phyloP scores from a whole-genome alignment of 2,888 invertebrate species.

The Dicyrtomina minuta region DNA sequence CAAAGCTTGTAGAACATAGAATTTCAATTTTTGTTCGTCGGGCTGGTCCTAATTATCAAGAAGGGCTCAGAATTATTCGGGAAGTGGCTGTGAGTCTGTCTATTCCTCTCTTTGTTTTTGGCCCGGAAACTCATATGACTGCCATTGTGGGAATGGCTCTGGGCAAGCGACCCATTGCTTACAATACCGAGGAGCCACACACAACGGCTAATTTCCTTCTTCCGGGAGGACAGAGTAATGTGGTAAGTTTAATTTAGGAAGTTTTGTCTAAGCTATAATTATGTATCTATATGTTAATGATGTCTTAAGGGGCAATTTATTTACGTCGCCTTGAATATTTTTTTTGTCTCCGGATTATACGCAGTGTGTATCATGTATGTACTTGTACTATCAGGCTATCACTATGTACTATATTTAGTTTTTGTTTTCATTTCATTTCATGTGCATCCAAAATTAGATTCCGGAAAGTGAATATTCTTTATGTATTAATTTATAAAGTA shows the following conservation, averaged over 20 bases:
- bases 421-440: not conserved
- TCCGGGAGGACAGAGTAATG: constrained; percentile 69
- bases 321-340: not conserved
- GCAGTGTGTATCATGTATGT: too few species aligned
- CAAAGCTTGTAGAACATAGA: constrained; percentile 83
- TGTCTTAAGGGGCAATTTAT: too few species aligned
- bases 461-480: too few species aligned
- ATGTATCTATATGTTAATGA: too few species aligned
- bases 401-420: too few species aligned
- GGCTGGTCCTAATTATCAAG: constrained; percentile 99
- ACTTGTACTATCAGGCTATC: too few species aligned
- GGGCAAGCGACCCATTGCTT: constrained; percentile 82
- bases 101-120: constrained; percentile 90
- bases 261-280: not conserved
- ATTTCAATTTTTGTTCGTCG: constrained; percentile 93
- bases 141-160: constrained; percentile 98
- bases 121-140: constrained; percentile 99
- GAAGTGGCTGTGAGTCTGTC: constrained; percentile 79
- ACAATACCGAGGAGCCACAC: constrained; percentile 65
- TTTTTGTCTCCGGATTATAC: not conserved
- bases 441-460: not conserved
- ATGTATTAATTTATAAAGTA: too few species aligned
- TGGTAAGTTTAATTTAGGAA: constrained; percentile 51
- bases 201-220: constrained; percentile 88
- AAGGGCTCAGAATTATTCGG: constrained; percentile 88